A percentile compares a stretch with the other conserved stretches of the same genome.
Evolutionary conservation across 2,888 invertebrate species (phyloP).

Genomic region (Agrypnus murinus): DNA sequence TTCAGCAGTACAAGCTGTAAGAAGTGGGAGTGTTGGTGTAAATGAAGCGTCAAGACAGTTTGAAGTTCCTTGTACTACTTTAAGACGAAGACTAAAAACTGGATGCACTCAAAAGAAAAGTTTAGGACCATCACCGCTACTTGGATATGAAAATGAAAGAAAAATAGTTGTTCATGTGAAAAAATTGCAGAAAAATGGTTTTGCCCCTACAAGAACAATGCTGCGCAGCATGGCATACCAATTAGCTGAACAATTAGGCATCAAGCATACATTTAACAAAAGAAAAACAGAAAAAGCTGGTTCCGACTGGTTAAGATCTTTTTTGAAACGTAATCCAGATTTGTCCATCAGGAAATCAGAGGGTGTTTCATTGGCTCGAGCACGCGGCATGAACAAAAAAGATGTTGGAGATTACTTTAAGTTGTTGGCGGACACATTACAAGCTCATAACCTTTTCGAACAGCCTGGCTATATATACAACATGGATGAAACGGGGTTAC

Average conservation of each 20-base stretch:
- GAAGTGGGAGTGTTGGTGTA: background rate
- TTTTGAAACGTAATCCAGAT: slow-evolving; percentile 13
- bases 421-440: too few species aligned
- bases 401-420: slow-evolving; percentile 12
- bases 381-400: slow-evolving; percentile 3
- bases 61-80: background rate
- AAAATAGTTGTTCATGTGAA: background rate
- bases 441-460: slow-evolving; percentile 3
- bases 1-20: background rate
- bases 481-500: slow-evolving; percentile 49
- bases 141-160: background rate
- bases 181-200: slow-evolving; percentile 7
- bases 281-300: slow-evolving; percentile 7
- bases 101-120: background rate
- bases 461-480: slow-evolving; percentile 36
- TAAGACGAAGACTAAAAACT: background rate
- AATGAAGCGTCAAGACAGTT: background rate
- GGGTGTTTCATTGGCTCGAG: slow-evolving; percentile 7
- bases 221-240: background rate
- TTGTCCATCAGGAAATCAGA: slow-evolving; percentile 25
- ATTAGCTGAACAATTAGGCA: slow-evolving; percentile 11
- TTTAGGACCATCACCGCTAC: background rate
- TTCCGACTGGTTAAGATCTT: slow-evolving; percentile 11
- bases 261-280: slow-evolving; percentile 22
- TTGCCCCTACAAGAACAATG: background rate